Percentiles rank a stretch among this genome's conserved stretches.
Evolutionary conservation across 2,888 invertebrate genomes (phyloP).

Genomic region (Coleophora flavipennella): DNA sequence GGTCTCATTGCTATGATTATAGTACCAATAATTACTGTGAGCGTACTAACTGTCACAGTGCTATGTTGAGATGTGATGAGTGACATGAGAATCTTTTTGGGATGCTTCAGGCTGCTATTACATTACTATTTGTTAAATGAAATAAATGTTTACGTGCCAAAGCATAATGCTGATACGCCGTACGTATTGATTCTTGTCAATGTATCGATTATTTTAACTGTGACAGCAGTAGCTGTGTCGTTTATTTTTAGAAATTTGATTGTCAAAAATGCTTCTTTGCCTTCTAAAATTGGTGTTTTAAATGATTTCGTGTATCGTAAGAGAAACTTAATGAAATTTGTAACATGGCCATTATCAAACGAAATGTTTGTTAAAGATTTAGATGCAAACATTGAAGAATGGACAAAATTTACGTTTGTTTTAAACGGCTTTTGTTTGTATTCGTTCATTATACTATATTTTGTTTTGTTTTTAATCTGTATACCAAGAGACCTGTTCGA

Average conservation of each 20-base stretch:
- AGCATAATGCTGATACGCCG: constrained; percentile 23
- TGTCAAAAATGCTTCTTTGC: constrained; percentile 11
- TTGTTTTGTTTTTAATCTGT: neutral
- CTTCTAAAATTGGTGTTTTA: constrained; percentile 19
- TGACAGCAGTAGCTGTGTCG: constrained; percentile 20
- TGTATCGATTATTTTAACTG: constrained; percentile 26
- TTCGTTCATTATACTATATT: neutral
- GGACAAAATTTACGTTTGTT: constrained; percentile 28
- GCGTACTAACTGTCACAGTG: constrained; percentile 20
- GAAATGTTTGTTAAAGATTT: constrained; percentile 3
- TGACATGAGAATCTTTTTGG: no score
- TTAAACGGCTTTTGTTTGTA: constrained; percentile 18
- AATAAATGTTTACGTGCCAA: constrained; percentile 24
- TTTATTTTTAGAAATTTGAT: constrained; percentile 22
- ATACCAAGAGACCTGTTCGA: neutral
- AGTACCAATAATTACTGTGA: constrained; percentile 26
- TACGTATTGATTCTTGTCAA: constrained; percentile 28
- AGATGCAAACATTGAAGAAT: constrained; percentile 15
- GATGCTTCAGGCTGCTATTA: constrained; percentile 25
- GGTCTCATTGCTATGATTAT: constrained; percentile 26
- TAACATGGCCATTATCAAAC: constrained; percentile 20
- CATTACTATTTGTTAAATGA: constrained; percentile 26
- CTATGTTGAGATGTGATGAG: constrained; percentile 21
- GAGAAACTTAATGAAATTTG: constrained; percentile 15
- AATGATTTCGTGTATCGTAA: constrained; percentile 19